These are phyloP conservation scores for Xenopus laevis DNA, from an alignment of 2,113 vertebrate genomes.

Conservation along the genomic window DNA sequence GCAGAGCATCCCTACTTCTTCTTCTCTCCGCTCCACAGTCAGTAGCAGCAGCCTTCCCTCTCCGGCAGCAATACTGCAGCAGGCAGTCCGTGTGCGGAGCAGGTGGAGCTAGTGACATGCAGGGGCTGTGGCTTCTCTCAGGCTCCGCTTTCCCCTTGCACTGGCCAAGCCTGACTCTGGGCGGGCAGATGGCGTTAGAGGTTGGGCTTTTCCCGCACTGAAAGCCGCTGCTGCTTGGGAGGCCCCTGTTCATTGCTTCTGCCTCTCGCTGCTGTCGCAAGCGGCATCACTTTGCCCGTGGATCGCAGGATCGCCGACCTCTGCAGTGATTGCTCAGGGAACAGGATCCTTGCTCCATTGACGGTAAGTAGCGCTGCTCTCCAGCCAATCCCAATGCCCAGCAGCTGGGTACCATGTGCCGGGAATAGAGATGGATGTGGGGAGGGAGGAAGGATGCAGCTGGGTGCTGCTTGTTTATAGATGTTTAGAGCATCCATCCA, in stretches of 20 bases:
- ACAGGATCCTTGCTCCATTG: slow-evolving; percentile 5
- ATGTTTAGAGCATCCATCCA: too few species aligned
- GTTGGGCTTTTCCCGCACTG: slow-evolving; percentile 22
- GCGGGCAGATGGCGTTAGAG: slow-evolving; percentile 15
- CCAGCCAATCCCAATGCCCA: neutral
- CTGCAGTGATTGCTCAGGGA: slow-evolving; percentile 28
- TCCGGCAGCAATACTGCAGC: neutral
- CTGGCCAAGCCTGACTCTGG: slow-evolving; percentile 24
- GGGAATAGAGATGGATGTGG: neutral
- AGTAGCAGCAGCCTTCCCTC: too few species aligned
- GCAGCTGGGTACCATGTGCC: slow-evolving; percentile 20
- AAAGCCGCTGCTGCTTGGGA: slow-evolving; percentile 26
- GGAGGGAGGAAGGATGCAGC: too few species aligned
- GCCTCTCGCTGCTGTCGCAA: slow-evolving; percentile 3
- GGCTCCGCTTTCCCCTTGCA: slow-evolving; percentile 6
- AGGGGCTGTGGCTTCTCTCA: slow-evolving; percentile 18
- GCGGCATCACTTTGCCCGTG: slow-evolving; percentile 33
- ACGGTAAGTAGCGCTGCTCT: slow-evolving; percentile 22
- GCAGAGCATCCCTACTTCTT: too few species aligned
- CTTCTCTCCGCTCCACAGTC: too few species aligned
- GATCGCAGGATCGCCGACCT: slow-evolving; percentile 25
- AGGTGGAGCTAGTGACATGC: slow-evolving; percentile 29
- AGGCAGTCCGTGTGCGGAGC: neutral
- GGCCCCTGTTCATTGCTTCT: slow-evolving; percentile 21
- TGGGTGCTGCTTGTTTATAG: too few species aligned